phyloP scores from a whole-genome alignment of 2,113 vertebrate species.

The Oreochromis aureus region DNA sequence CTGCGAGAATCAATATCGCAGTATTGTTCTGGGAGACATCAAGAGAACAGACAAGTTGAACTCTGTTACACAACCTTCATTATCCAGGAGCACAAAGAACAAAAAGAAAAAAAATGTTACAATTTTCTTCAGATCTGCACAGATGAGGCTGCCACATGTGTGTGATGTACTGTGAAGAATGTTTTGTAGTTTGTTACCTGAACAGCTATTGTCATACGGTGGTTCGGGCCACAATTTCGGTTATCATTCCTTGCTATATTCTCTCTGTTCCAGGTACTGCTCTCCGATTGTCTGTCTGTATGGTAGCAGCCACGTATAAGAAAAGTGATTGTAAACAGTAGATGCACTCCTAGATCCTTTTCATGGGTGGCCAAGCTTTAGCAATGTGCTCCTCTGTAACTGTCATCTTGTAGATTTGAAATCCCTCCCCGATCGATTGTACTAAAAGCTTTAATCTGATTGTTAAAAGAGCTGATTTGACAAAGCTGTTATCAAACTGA shows the following conservation, averaged over 20 bases:
- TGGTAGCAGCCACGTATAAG: neutral
- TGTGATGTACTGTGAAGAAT: neutral
- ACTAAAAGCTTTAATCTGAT: constrained; percentile 78
- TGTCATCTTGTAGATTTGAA: constrained; percentile 68
- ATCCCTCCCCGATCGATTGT: constrained; percentile 64
- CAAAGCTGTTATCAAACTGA: constrained; percentile 78
- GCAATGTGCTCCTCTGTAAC: constrained; percentile 41
- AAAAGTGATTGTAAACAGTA: constrained; percentile 19
- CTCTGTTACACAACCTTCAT: neutral
- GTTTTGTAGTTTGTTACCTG: neutral
- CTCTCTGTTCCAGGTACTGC: constrained; percentile 25
- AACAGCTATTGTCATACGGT: neutral
- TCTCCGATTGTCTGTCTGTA: constrained; percentile 22
- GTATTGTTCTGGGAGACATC: constrained; percentile 2
- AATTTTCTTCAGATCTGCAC: neutral
- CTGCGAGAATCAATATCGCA: constrained; percentile 15
- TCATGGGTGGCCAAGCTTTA: constrained; percentile 34
- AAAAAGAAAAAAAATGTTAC: neutral
- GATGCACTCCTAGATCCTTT: constrained; percentile 20
- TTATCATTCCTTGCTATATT: constrained; percentile 16
- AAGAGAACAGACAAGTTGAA: constrained; percentile 10
- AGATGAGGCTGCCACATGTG: constrained; percentile 5
- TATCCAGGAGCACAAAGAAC: neutral
- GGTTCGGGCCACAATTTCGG: neutral
- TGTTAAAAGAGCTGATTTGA: constrained; percentile 80